Conservation (phyloP, 1,140 invertebrate genomes). For the Hirudo medicinalis region DNA sequence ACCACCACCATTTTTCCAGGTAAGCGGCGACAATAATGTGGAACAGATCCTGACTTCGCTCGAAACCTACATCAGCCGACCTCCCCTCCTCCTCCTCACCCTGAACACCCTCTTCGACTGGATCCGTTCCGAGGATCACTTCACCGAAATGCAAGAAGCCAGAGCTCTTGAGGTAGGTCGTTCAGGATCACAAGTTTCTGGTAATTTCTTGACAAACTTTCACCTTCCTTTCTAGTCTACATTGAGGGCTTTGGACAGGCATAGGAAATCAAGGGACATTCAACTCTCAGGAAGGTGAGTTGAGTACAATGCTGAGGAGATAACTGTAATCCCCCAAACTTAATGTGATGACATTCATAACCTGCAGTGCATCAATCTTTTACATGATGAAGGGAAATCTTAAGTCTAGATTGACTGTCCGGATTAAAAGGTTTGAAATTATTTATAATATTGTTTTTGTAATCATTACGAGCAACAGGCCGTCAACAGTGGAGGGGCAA, state of each 20-base stretch:
- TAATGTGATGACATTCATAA: not conserved
- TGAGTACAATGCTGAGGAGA: not conserved
- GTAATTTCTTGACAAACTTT: not conserved
- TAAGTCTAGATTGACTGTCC: not conserved
- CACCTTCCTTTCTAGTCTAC: not conserved
- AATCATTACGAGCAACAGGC: too few relatives aligned
- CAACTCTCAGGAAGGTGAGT: slow-evolving; percentile 4
- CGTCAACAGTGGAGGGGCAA: too few relatives aligned
- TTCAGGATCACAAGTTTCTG: not conserved
- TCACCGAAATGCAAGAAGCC: slow-evolving; percentile 26
- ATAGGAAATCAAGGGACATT: not conserved
- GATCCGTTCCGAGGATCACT: slow-evolving; percentile 44
- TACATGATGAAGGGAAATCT: slow-evolving; percentile 11
- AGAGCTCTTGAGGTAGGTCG: not conserved
- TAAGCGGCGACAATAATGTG: slow-evolving; percentile 80
- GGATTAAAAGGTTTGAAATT: not conserved
- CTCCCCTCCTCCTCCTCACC: slow-evolving; percentile 63
- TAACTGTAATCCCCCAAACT: not conserved
- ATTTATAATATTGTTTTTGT: slow-evolving; percentile 18
- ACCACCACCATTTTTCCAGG: slow-evolving; percentile 41
- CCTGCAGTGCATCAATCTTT: not conserved
- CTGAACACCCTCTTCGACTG: slow-evolving; percentile 82
- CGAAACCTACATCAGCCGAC: slow-evolving; percentile 60
- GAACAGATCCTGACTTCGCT: slow-evolving; percentile 70
- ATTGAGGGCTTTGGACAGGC: not conserved